A percentile compares a stretch with the other conserved stretches of the same genome.
phyloP scores from a whole-genome alignment of 1,140 invertebrate genomes.

The fruit fly (Drosophila melanogaster) region DNA sequence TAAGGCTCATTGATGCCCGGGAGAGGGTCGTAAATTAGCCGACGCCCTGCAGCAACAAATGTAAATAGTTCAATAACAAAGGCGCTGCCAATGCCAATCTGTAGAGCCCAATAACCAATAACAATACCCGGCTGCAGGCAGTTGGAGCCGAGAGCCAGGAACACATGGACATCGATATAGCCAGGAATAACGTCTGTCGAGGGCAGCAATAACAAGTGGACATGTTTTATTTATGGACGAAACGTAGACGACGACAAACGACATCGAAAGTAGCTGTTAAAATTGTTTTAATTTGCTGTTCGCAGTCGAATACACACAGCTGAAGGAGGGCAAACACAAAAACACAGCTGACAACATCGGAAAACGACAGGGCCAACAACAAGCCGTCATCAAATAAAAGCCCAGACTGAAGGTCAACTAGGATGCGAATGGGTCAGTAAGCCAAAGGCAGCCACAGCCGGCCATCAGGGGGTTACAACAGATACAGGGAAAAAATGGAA shows the following conservation, averaged over 20 bases:
- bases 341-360: slow-evolving; percentile 17
- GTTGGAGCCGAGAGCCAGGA: background rate
- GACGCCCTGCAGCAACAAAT: slow-evolving; percentile 71
- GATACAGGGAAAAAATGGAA: background rate
- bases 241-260: slow-evolving; percentile 70
- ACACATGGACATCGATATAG: slow-evolving; percentile 6
- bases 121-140: slow-evolving; percentile 57
- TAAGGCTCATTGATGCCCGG: slow-evolving; percentile 61
- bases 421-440: slow-evolving; percentile 39
- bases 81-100: slow-evolving; percentile 42
- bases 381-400: slow-evolving; percentile 51
- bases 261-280: slow-evolving; percentile 78
- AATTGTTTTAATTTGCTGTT: slow-evolving; percentile 80
- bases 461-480: slow-evolving; percentile 22
- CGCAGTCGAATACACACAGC: slow-evolving; percentile 50
- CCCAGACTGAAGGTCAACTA: slow-evolving; percentile 49
- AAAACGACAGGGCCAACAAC: slow-evolving; percentile 43
- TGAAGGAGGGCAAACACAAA: slow-evolving; percentile 10
- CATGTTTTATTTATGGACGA: slow-evolving; percentile 81
- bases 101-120: slow-evolving; percentile 20
- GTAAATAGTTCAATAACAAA: slow-evolving; percentile 83
- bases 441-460: slow-evolving; percentile 5
- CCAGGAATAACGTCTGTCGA: slow-evolving; percentile 49
- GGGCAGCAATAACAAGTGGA: slow-evolving; percentile 76
- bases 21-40: slow-evolving; percentile 70